phyloP scores from a whole-genome alignment of 2,888 invertebrate species.

The Macroteleia sp. region DNA sequence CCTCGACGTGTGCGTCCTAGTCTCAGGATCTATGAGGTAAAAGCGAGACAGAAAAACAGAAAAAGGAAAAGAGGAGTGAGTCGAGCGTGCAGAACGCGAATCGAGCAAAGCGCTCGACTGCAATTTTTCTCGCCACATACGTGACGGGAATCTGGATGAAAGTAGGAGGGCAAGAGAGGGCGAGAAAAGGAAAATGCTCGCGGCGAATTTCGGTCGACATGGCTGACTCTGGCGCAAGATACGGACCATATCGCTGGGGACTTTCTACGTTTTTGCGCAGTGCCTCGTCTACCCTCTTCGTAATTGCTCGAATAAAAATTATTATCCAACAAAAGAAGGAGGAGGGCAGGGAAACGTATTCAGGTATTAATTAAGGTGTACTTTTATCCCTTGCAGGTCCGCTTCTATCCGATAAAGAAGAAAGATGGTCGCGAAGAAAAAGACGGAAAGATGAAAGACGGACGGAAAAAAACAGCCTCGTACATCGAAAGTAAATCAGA shows the following conservation, averaged over 20 bases:
- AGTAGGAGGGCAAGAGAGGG: constrained; percentile 63
- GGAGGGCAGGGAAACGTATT: not conserved
- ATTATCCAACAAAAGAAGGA: constrained; percentile 7
- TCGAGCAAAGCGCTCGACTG: constrained; percentile 83
- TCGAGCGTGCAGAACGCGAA: constrained; percentile 83
- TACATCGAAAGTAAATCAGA: constrained; percentile 78
- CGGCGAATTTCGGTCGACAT: constrained; percentile 74
- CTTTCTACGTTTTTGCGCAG: constrained; percentile 70
- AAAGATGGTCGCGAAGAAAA: too few relatives aligned
- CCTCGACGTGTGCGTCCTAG: constrained; percentile 57
- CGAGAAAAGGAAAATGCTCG: constrained; percentile 70
- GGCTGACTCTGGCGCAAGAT: constrained; percentile 58
- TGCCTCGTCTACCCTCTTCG: constrained; percentile 32
- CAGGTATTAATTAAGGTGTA: constrained; percentile 7
- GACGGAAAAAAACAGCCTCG: constrained; percentile 2
- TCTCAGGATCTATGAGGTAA: constrained; percentile 66
- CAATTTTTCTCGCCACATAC: constrained; percentile 84
- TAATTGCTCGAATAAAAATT: constrained; percentile 56
- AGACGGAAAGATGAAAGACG: too few relatives aligned
- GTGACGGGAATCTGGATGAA: constrained; percentile 83
- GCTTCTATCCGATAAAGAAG: constrained; percentile 1
- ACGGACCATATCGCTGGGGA: constrained; percentile 72
- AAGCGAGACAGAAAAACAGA: constrained; percentile 59
- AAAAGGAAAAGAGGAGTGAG: constrained; percentile 57
- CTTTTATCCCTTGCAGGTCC: not conserved